Conservation (phyloP, 2,797 vertebrate species). For the Mormyrus hasselquistii region DNA sequence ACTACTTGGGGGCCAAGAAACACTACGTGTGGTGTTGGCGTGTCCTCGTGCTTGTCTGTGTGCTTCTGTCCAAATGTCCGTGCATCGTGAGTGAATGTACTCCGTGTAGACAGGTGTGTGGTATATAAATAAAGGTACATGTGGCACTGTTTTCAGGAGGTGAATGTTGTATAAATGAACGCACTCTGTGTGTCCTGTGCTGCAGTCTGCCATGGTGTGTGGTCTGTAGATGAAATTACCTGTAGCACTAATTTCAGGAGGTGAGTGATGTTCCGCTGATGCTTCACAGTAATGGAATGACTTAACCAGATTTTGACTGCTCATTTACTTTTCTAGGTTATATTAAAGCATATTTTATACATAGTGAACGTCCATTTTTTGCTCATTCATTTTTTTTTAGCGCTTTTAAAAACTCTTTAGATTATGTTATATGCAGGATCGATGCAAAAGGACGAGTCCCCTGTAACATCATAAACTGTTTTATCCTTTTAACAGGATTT, state of each 20-base stretch:
- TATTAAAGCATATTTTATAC: background rate
- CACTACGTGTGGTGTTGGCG: background rate
- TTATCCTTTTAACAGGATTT: conserved; percentile 45
- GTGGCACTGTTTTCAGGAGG: conserved; percentile 5
- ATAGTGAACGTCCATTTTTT: conserved; percentile 17
- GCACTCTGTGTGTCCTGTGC: background rate
- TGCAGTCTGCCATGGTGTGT: background rate
- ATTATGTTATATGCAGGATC: conserved; percentile 32
- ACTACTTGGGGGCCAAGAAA: background rate
- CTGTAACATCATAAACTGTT: conserved; percentile 34
- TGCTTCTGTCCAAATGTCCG: background rate
- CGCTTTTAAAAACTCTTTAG: conserved; percentile 30
- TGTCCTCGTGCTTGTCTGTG: background rate
- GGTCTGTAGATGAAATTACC: background rate
- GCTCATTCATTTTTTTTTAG: conserved; percentile 34
- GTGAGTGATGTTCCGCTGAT: conserved; percentile 23
- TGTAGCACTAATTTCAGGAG: background rate
- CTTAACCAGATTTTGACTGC: background rate
- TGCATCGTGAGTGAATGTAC: conserved; percentile 29
- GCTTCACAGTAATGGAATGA: background rate
- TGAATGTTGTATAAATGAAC: background rate
- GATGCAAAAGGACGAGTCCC: conserved; percentile 30
- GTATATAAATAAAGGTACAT: background rate
- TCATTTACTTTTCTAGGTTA: conserved; percentile 11
- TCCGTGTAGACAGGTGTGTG: conserved; percentile 20